Evolutionary conservation across 2,797 vertebrate genomes (phyloP).

Genomic region (Synaphobranchus kaupii): DNA sequence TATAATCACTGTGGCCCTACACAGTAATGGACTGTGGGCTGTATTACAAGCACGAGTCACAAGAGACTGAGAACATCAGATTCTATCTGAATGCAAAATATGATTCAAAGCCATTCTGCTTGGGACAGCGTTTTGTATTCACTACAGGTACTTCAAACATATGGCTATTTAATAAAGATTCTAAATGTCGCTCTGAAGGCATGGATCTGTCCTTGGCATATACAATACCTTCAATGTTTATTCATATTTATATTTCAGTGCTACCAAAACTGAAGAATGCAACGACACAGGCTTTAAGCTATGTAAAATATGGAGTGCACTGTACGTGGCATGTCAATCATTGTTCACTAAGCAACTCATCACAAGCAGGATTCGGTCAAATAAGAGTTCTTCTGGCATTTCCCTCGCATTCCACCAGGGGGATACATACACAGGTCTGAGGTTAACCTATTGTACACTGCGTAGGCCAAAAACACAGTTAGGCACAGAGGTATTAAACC

Average conservation of each 20-base stretch:
- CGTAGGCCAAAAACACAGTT: background rate
- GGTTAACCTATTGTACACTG: background rate
- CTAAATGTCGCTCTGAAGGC: background rate
- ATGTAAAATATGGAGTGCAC: background rate
- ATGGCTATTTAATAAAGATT: background rate
- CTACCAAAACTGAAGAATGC: background rate
- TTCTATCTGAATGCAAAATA: background rate
- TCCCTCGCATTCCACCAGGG: background rate
- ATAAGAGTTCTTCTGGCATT: background rate
- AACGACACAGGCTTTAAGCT: background rate
- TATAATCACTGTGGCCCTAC: background rate
- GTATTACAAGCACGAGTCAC: background rate
- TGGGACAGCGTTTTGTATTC: background rate
- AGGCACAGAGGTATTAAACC: slow-evolving; percentile 19
- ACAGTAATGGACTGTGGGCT: background rate
- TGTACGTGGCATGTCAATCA: background rate
- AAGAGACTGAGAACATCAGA: background rate
- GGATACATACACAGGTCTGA: background rate
- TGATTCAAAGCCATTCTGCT: background rate
- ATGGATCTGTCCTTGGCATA: background rate
- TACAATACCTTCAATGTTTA: background rate
- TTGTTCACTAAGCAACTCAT: background rate
- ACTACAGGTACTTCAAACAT: background rate
- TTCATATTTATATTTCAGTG: background rate
- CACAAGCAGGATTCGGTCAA: background rate